phyloP scores from a whole-genome alignment of 2,797 vertebrate species.

The Fistularia commersonii region DNA sequence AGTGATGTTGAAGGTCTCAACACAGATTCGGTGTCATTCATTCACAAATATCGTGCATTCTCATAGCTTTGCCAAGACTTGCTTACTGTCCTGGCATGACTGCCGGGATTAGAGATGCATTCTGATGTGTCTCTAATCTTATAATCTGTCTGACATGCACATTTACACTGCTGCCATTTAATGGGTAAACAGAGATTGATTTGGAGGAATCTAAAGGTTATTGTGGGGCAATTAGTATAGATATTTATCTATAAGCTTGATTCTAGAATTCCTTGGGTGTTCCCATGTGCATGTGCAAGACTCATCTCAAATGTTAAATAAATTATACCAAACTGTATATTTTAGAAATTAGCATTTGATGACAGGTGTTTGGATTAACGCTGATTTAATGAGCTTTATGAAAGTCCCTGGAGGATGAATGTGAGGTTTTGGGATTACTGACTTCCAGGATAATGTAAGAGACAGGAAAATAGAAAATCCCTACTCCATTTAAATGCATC shows the following conservation, averaged over 20 bases:
- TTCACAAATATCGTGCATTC: constrained; percentile 14
- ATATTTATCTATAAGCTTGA: constrained; percentile 19
- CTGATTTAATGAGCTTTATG: constrained; percentile 54
- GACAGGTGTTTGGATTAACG: constrained; percentile 63
- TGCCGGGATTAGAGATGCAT: constrained; percentile 52
- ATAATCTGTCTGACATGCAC: constrained; percentile 51
- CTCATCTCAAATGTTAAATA: constrained; percentile 34
- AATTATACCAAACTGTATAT: constrained; percentile 31
- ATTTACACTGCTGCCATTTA: constrained; percentile 28
- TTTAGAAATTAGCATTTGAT: constrained; percentile 58
- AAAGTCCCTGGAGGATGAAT: constrained; percentile 49
- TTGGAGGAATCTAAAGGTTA: constrained; percentile 25
- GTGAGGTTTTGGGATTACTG: constrained; percentile 44
- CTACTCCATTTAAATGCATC: constrained; percentile 34
- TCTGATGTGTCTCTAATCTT: constrained; percentile 56
- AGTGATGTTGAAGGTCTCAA: constrained; percentile 8
- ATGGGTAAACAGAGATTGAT: constrained; percentile 27
- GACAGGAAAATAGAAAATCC: constrained; percentile 34
- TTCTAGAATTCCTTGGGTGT: constrained; percentile 13
- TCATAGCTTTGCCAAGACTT: constrained; percentile 13
- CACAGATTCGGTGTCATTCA: constrained; percentile 5
- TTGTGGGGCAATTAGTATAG: constrained; percentile 23
- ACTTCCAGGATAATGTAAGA: constrained; percentile 44
- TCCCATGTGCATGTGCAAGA: constrained; percentile 11
- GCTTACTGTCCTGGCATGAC: constrained; percentile 40